Percentiles rank a stretch among this genome's conserved stretches.
Evolutionary conservation across 2,888 invertebrate genomes (phyloP).

Genomic region (Orthosia incerta): DNA sequence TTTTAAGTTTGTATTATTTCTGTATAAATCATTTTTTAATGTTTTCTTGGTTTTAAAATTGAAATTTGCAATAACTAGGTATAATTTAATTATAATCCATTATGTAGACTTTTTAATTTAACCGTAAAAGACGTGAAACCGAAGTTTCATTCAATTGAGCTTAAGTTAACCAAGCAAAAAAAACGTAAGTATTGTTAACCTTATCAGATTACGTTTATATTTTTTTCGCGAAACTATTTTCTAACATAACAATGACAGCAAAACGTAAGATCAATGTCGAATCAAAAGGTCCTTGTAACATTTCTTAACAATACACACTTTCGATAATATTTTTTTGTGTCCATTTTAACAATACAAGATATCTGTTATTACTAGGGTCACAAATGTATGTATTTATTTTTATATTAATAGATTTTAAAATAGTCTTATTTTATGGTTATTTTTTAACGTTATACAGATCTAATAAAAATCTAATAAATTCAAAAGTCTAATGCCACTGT

Average conservation of each 20-base stretch:
- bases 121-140: background rate
- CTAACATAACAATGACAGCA: constrained; percentile 48
- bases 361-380: constrained; percentile 37
- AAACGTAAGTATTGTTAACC: constrained; percentile 22
- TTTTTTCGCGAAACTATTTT: constrained; percentile 55
- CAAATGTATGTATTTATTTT: constrained; percentile 22
- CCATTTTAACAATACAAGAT: constrained; percentile 48
- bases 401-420: background rate
- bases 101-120: background rate
- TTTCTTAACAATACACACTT: constrained; percentile 80
- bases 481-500: no score
- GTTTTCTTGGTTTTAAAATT: background rate
- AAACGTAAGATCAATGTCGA: constrained; percentile 69
- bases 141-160: constrained; percentile 8
- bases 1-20: background rate
- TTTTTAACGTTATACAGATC: background rate
- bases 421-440: background rate
- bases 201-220: constrained; percentile 57
- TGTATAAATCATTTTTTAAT: background rate
- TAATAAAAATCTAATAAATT: no score
- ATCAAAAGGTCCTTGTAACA: constrained; percentile 80
- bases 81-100: no score
- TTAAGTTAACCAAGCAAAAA: constrained; percentile 19
- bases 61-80: no score
- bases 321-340: constrained; percentile 71